Percentiles rank a stretch among this genome's conserved stretches.
Evolutionary conservation across 2,113 vertebrate genomes (phyloP).

Genomic region (Agelaius phoeniceus): DNA sequence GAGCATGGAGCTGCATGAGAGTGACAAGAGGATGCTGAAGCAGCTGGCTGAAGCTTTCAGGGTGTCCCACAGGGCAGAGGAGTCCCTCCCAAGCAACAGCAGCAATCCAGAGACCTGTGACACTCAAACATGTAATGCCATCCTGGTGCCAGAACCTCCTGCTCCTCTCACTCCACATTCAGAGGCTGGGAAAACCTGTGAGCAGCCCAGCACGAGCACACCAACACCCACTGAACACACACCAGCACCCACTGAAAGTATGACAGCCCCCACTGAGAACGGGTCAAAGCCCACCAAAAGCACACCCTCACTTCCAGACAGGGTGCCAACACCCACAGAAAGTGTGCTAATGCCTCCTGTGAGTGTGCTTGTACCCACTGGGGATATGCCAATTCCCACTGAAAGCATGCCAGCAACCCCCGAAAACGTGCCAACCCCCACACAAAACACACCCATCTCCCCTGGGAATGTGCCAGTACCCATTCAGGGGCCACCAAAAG

Average conservation of each 20-base stretch:
- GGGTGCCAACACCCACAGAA: background rate
- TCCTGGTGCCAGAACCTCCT: background rate
- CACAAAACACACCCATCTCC: background rate
- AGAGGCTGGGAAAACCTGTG: background rate
- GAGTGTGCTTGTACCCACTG: background rate
- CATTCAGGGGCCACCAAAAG: background rate
- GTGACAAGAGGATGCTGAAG: constrained; percentile 76
- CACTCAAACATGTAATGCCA: rapidly evolving
- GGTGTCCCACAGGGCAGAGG: constrained; percentile 56
- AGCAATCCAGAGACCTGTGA: background rate
- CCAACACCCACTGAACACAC: background rate
- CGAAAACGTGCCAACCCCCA: rapidly evolving
- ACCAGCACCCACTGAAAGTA: background rate
- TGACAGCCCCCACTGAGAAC: rapidly evolving
- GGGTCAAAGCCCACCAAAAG: background rate
- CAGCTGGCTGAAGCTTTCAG: constrained; percentile 79
- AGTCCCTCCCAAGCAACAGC: background rate
- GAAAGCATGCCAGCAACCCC: background rate
- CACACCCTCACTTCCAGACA: rapidly evolving
- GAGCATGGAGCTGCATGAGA: background rate
- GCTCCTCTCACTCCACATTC: background rate
- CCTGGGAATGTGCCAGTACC: background rate
- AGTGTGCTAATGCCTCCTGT: background rate
- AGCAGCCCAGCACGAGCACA: background rate
- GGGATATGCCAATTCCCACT: background rate